phyloP scores from a whole-genome alignment of 2,113 vertebrate genomes.

The Oncorhynchus tshawytscha region DNA sequence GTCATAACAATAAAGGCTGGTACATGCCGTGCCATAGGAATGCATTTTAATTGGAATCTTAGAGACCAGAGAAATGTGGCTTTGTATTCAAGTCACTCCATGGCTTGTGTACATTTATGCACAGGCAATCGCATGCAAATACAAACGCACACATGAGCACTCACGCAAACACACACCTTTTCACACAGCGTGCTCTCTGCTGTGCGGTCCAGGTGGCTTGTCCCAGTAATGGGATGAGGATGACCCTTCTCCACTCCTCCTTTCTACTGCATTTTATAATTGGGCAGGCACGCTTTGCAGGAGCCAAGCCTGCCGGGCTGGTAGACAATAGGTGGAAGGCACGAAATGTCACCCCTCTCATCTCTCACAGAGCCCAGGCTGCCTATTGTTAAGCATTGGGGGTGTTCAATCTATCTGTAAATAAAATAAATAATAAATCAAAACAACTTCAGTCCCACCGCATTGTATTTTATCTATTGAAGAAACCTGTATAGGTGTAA shows the following conservation, averaged over 20 bases:
- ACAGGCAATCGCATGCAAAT: neutral
- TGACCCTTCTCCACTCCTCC: neutral
- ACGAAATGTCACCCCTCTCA: constrained; percentile 35
- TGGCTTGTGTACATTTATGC: too few species aligned
- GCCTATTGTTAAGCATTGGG: constrained; percentile 36
- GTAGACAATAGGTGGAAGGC: constrained; percentile 39
- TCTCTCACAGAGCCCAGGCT: constrained; percentile 12
- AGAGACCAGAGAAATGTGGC: too few species aligned
- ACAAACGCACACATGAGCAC: constrained; percentile 12
- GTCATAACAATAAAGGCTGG: too few species aligned
- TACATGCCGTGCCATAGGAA: too few species aligned
- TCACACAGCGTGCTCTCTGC: neutral
- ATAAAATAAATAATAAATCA: constrained; percentile 40
- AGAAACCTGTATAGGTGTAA: too few species aligned
- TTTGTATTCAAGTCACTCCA: too few species aligned
- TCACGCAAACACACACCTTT: neutral
- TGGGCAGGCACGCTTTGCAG: neutral
- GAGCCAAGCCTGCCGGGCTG: constrained; percentile 35
- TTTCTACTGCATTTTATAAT: neutral
- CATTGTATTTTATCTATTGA: neutral
- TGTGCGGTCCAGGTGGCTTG: neutral
- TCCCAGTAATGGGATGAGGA: neutral
- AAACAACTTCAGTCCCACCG: neutral
- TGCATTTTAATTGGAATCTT: too few species aligned
- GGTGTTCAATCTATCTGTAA: constrained; percentile 47